Evolutionary conservation across 1,140 invertebrate genomes (phyloP).

Genomic region (Druon quercuslanigerum): DNA sequence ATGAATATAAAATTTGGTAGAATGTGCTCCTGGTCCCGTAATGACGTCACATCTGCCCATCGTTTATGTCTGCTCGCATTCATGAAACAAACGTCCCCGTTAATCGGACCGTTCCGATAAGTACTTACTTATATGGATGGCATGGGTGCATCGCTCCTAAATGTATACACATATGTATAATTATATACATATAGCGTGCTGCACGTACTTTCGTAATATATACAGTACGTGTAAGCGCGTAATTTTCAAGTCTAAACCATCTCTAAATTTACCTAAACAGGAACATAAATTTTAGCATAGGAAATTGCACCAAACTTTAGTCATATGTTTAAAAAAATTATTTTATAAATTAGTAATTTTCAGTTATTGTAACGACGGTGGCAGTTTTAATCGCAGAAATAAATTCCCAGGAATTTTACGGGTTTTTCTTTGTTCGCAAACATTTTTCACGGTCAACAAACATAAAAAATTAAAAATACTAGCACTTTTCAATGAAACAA

Average conservation of each 20-base stretch:
- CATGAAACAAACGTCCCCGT: conserved; percentile 21
- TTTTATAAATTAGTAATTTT: no score
- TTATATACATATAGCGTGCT: not conserved
- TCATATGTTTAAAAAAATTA: no score
- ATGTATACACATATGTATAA: conserved; percentile 1
- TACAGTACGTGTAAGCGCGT: not conserved
- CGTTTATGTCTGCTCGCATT: not conserved
- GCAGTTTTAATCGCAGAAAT: no score
- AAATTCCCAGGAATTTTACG: no score
- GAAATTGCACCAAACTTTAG: no score
- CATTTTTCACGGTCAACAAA: no score
- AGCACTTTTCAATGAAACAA: no score
- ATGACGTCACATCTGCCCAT: conserved; percentile 9
- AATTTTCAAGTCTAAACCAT: not conserved
- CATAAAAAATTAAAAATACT: no score
- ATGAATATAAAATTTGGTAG: no score
- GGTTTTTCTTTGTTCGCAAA: no score
- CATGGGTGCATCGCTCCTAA: conserved; percentile 20
- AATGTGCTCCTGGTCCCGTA: not conserved
- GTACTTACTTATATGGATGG: conserved; percentile 24
- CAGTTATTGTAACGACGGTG: no score
- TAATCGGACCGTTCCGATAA: conserved; percentile 22
- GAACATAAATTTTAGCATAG: no score
- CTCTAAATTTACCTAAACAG: not conserved
- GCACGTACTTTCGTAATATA: conserved; percentile 7